Evolutionary conservation across 2,888 invertebrate species (phyloP).

Genomic region (Hydraecia micacea): DNA sequence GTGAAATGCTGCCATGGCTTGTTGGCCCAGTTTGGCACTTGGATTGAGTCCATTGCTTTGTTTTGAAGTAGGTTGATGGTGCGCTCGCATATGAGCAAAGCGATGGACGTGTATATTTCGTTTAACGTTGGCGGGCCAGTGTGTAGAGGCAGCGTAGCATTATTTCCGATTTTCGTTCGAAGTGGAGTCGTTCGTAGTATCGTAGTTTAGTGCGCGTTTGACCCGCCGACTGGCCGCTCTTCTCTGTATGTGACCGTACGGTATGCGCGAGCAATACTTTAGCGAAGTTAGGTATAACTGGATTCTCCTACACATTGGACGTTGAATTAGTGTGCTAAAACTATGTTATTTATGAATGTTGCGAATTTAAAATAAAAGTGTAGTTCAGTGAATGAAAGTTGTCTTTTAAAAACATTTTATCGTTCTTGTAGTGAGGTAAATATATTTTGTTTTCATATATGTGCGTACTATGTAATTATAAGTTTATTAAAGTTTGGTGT

Average conservation of each 20-base stretch:
- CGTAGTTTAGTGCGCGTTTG: conserved; percentile 65
- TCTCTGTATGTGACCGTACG: conserved; percentile 20
- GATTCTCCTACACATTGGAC: conserved; percentile 51
- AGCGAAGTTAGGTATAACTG: conserved; percentile 55
- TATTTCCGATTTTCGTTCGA: conserved; percentile 59
- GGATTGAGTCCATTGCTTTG: conserved; percentile 39
- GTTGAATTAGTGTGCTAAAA: conserved; percentile 48
- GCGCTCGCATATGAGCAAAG: conserved; percentile 12
- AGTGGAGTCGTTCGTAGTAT: conserved; percentile 38
- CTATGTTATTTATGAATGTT: conserved; percentile 44
- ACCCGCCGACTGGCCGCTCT: conserved; percentile 54
- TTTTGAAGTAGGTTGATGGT: not conserved
- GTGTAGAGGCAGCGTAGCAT: conserved; percentile 44
- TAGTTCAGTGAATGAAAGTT: conserved; percentile 50
- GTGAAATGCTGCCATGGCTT: conserved; percentile 44
- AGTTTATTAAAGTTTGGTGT: not conserved
- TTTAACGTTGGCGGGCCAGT: conserved; percentile 8
- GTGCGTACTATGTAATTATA: not conserved
- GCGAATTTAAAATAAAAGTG: conserved; percentile 50
- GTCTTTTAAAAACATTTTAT: conserved; percentile 27
- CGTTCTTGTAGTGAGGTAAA: conserved; percentile 54
- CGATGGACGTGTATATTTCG: conserved; percentile 27
- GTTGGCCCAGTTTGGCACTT: conserved; percentile 28
- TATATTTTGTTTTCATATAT: conserved; percentile 33
- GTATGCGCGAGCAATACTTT: conserved; percentile 48